phyloP scores from a whole-genome alignment of 2,113 vertebrate species.

The zebrafish (Danio rerio) region DNA sequence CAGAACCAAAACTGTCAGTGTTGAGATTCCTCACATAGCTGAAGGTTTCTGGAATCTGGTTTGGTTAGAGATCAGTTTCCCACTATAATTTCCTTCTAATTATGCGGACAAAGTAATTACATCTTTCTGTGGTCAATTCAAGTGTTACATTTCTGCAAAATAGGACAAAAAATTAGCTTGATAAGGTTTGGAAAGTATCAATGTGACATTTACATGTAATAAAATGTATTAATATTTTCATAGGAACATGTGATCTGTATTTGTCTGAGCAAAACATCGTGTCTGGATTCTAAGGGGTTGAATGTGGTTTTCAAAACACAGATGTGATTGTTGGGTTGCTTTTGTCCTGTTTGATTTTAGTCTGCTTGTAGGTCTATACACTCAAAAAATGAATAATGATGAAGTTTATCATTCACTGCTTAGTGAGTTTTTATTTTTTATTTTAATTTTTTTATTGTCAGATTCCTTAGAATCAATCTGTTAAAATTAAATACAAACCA shows the following conservation, averaged over 20 bases:
- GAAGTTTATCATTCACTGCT: too few relatives aligned
- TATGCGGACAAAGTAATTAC: neutral
- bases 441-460: too few relatives aligned
- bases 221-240: too few relatives aligned
- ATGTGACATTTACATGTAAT: neutral
- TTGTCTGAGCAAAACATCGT: neutral
- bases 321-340: neutral
- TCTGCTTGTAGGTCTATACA: too few relatives aligned
- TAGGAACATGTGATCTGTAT: neutral
- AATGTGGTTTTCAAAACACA: neutral
- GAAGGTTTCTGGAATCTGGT: slow-evolving; percentile 6
- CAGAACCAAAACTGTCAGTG: slow-evolving; percentile 16
- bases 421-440: too few relatives aligned
- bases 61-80: slow-evolving; percentile 29
- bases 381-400: too few relatives aligned
- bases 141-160: neutral
- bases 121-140: neutral
- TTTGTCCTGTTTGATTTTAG: too few relatives aligned
- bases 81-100: neutral
- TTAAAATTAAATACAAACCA: too few relatives aligned
- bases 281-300: neutral
- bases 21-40: slow-evolving; percentile 50
- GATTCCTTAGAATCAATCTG: too few relatives aligned
- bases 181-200: too few relatives aligned
- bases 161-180: too few relatives aligned